phyloP scores from a whole-genome alignment of 1,140 invertebrate species.

The Euura saliciscinereae region DNA sequence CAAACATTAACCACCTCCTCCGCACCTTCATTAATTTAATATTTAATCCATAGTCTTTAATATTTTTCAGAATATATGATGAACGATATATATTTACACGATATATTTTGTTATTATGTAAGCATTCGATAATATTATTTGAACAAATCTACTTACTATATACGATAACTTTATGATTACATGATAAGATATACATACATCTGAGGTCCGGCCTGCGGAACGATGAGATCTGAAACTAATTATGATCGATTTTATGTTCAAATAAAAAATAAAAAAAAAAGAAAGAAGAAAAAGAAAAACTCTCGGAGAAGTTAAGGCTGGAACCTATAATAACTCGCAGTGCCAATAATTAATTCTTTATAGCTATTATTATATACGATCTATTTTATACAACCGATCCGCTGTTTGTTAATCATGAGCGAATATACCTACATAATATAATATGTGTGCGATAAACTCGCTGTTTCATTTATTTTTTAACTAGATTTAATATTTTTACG shows the following conservation, averaged over 20 bases:
- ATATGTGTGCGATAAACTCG: too few relatives aligned
- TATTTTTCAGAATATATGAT: slow-evolving; percentile 9
- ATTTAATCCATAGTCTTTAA: slow-evolving; percentile 27
- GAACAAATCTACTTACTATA: neutral
- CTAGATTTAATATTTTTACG: too few relatives aligned
- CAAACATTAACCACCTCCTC: slow-evolving; percentile 27
- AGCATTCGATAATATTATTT: neutral
- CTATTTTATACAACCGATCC: too few relatives aligned
- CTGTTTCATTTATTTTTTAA: too few relatives aligned
- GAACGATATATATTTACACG: neutral
- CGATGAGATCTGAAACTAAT: neutral
- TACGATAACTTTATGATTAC: neutral
- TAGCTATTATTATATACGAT: too few relatives aligned
- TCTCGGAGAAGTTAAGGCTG: neutral
- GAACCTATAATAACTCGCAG: neutral
- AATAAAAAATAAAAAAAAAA: too few relatives aligned
- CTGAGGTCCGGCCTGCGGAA: neutral
- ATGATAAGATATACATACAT: too few relatives aligned
- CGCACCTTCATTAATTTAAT: slow-evolving; percentile 39
- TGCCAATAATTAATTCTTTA: neutral
- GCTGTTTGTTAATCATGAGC: too few relatives aligned
- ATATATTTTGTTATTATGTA: neutral
- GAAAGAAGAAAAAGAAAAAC: too few relatives aligned
- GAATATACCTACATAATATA: too few relatives aligned
- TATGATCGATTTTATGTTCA: too few relatives aligned